Evolutionary conservation across 2,888 invertebrate genomes (phyloP), one percentile per base, ranked within the genome.

Genomic region (Heliconius aoede): DNA sequence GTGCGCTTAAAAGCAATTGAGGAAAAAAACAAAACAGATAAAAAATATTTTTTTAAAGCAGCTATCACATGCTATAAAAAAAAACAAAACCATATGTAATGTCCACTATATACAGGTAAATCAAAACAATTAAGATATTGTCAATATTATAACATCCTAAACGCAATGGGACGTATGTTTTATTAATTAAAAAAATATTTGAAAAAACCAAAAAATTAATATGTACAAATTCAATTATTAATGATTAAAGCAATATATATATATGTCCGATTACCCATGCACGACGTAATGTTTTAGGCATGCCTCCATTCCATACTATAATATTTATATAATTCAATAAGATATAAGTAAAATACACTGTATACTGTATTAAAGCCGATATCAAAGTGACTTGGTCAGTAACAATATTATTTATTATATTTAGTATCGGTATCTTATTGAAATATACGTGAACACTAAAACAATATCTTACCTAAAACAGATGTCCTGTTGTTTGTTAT

Each of bases 401-500:
- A 18, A 26, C 21, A 26, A 26, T 40, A 15, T 67, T 24, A 40
- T 28, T 67, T 24, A 40, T 28, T 26, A 32, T 32, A 64, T 24
- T 64, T 40, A 4, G 18, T 60, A 40, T 32, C 1, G 0, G 64
- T 46, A 84, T 86, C 87, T 87, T 87, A 88, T 87, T 87, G 86
- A 88, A 89, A 88, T 84, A 87, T 85, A 81, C 82, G 83, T 81
- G 79, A 82, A 83, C 88, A 87, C 84, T 83, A 78, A 88, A 90
- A 88, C 79, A 83, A 46, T 85, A 77, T 88, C 93, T 94, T 93
- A 94, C 94, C 94, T 91, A 93, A 87, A 84, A 46, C 79, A 82
- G 82, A 85, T 69, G 82, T 91, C 91, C 91, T 81, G 86, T 26
- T 4, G 76, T 62, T 78, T 83, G 83, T 87, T 88, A 85, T 85